phyloP scores from a whole-genome alignment of 2,113 vertebrate genomes.

The Orcinus orca region DNA sequence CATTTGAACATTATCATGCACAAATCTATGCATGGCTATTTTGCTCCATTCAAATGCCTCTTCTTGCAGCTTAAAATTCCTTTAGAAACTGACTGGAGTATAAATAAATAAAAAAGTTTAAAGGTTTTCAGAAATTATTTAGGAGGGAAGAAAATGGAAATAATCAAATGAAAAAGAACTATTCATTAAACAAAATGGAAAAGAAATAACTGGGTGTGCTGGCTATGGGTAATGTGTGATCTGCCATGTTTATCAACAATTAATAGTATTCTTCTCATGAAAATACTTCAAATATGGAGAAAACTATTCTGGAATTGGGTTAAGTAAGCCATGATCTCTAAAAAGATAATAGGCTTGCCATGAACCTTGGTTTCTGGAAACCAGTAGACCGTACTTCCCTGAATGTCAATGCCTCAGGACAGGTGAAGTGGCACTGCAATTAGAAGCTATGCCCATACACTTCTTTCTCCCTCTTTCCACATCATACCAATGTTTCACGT shows the following conservation, averaged over 20 bases:
- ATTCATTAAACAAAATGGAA: background rate
- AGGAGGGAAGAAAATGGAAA: background rate
- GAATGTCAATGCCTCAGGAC: background rate
- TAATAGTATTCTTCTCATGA: background rate
- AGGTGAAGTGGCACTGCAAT: background rate
- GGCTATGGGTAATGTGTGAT: background rate
- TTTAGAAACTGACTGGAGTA: background rate
- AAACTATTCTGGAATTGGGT: background rate
- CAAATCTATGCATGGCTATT: background rate
- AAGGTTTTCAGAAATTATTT: conserved; percentile 27
- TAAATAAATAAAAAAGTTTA: background rate
- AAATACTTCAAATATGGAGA: background rate
- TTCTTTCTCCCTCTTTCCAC: background rate
- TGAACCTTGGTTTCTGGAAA: background rate
- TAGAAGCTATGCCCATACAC: background rate
- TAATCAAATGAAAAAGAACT: background rate
- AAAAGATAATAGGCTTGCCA: background rate
- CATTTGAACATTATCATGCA: background rate
- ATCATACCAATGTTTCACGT: background rate
- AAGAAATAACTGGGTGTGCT: background rate
- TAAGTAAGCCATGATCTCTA: background rate
- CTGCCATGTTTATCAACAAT: background rate
- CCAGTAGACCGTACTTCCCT: background rate
- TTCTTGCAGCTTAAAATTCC: background rate
- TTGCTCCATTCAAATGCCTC: background rate